These are phyloP conservation scores for Spicauda simplicius DNA, from an alignment of 2,888 invertebrate species.

Conservation along the genomic window DNA sequence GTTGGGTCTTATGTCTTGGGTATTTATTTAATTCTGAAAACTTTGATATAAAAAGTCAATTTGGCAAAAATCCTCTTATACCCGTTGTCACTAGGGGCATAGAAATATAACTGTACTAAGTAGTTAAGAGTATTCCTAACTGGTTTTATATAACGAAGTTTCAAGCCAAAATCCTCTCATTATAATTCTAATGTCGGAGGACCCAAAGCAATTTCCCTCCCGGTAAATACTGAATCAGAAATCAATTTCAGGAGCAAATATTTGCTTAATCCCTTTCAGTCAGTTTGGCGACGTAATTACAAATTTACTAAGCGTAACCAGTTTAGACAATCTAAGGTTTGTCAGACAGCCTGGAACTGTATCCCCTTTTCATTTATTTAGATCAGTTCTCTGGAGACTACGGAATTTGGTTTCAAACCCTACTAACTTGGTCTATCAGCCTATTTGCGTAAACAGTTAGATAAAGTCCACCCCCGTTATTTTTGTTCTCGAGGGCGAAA, in stretches of 20 bases:
- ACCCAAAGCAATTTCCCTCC: conserved; percentile 13
- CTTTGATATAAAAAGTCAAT: too few species aligned
- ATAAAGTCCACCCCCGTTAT: too few species aligned
- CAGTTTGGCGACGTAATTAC: conserved; percentile 6
- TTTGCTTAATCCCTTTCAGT: conserved; percentile 10
- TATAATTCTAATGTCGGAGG: not conserved
- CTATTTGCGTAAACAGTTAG: too few species aligned
- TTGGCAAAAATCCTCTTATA: too few species aligned
- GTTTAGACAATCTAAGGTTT: conserved; percentile 12
- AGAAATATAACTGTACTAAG: not conserved
- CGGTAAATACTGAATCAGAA: conserved; percentile 21
- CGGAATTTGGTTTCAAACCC: too few species aligned
- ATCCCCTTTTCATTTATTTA: not conserved
- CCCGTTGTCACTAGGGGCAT: too few species aligned
- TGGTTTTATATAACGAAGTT: not conserved
- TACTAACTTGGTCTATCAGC: too few species aligned
- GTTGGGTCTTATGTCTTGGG: too few species aligned
- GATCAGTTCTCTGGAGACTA: too few species aligned
- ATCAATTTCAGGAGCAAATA: conserved; percentile 27
- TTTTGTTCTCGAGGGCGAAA: too few species aligned
- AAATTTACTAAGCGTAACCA: conserved; percentile 6
- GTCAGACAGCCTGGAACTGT: not conserved
- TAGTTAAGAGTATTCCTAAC: not conserved
- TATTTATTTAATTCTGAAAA: too few species aligned
- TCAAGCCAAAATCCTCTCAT: not conserved